phyloP scores from a whole-genome alignment of 2,888 invertebrate species.

The Conops quadrifasciatus region DNA sequence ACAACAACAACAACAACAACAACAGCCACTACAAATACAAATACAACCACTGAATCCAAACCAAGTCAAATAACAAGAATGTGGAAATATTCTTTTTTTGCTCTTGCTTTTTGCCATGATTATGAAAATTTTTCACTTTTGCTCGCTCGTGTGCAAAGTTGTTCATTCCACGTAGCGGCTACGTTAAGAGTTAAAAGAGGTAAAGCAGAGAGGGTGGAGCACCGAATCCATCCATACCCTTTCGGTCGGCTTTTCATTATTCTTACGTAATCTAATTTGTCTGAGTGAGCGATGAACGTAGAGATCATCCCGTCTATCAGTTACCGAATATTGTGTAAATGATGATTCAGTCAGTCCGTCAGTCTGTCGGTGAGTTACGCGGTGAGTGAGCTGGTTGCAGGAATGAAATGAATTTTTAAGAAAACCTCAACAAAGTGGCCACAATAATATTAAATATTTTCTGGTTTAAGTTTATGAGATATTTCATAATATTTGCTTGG shows the following conservation, averaged over 20 bases:
- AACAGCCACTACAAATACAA: slow-evolving; percentile 23
- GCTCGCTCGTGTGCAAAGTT: slow-evolving; percentile 31
- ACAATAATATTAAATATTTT: no score
- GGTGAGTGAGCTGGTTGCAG: no score
- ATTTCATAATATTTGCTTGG: no score
- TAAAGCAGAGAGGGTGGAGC: not conserved
- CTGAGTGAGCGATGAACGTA: slow-evolving; percentile 24
- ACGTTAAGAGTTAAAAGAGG: not conserved
- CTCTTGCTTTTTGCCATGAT: slow-evolving; percentile 26
- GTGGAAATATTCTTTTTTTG: slow-evolving; percentile 23
- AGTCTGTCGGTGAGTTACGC: no score
- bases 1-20: slow-evolving; percentile 20
- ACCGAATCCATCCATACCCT: not conserved
- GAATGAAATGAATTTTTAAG: no score
- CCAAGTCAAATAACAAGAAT: slow-evolving; percentile 22
- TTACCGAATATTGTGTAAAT: no score
- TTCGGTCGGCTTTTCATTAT: slow-evolving; percentile 13
- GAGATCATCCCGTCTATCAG: not conserved
- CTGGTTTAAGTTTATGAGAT: no score
- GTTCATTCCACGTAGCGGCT: slow-evolving; percentile 31
- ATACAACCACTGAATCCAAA: slow-evolving; percentile 37
- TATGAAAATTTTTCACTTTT: slow-evolving; percentile 36
- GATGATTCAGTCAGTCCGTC: no score
- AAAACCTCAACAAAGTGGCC: no score
- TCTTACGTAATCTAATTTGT: slow-evolving; percentile 28